Conservation (phyloP, 2,797 vertebrate genomes). For the Oophaga sylvatica region DNA sequence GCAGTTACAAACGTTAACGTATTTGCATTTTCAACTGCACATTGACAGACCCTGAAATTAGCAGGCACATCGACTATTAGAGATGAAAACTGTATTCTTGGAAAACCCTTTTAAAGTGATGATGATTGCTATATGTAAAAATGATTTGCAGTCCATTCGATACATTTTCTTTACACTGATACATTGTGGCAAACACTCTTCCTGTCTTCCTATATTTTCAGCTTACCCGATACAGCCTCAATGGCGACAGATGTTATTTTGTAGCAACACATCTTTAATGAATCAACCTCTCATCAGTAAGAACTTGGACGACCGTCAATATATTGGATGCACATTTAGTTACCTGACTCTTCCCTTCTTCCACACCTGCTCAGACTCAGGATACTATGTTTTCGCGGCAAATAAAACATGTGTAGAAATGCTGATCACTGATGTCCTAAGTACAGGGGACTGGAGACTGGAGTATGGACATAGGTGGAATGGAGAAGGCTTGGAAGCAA, state of each 20-base stretch:
- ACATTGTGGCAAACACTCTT: not conserved
- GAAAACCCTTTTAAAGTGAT: no score
- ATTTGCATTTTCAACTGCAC: no score
- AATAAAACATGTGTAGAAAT: not conserved
- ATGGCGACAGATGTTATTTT: not conserved
- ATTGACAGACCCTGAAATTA: no score
- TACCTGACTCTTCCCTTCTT: not conserved
- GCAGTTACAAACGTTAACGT: no score
- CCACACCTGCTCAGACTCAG: not conserved
- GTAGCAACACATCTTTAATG: not conserved
- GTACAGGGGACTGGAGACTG: not conserved
- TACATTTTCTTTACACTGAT: not conserved
- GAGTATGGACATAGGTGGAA: not conserved
- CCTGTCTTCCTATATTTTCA: not conserved
- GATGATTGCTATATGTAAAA: no score
- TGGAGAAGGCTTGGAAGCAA: fast-evolving
- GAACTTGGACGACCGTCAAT: not conserved
- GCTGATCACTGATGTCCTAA: not conserved
- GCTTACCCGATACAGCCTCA: not conserved
- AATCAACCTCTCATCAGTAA: not conserved
- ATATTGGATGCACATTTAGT: not conserved
- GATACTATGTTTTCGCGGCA: not conserved
- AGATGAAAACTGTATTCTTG: no score
- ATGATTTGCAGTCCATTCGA: no score
- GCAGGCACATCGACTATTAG: no score